Evolutionary conservation across 1,140 invertebrate genomes (phyloP), one percentile per base, ranked within the genome.

Genomic region (Lepidotrigona ventralis): DNA sequence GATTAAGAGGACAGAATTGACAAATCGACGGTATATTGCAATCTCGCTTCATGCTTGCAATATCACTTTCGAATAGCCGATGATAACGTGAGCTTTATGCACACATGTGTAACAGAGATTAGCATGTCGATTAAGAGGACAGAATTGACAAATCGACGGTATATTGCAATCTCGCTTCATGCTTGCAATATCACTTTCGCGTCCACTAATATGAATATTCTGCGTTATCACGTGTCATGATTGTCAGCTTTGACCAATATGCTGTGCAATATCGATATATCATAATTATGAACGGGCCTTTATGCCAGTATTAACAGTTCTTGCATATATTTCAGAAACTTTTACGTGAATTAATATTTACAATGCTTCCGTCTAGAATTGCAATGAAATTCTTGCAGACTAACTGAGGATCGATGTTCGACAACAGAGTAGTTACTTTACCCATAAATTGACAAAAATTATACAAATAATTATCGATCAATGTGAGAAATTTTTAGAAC

Each of bases 1-100:
- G 64, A 84, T 86, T 77, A 39, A 81, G 23, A 58, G 39, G 39
- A 46, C 33, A 46, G 79, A 66, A 74, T 84, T 63, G 72, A 68
- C 68, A 56, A 23, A 76, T 71, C 63, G 56, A 33, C 33, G 19
- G 33, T n/a, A n/a, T 54, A 80, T 84, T 70, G 68, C 23, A 76
- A 21, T 26, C 72, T 12, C 39, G 14, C 60, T 21, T 26, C n/a
- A 68, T n/a, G 63, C 80, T 46, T 58, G 33, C 51, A 66, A 46
- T 54, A 82, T 81, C 70, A 39, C 26, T n/a, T n/a, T n/a, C 26
- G n/a, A n/a, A 73, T n/a, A 46, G 6, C n/a, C 56, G 68, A 23
- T 21, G 75, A 66, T 79, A 77, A 46, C 60, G 17, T 15, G 33
- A 58, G 71, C 73, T 86, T 87, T 64, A 81, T 79, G 26, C n/a